Evolutionary conservation across 2,888 invertebrate genomes (phyloP), one percentile per base, ranked within the genome.

Genomic region (Apotomis betuletana): DNA sequence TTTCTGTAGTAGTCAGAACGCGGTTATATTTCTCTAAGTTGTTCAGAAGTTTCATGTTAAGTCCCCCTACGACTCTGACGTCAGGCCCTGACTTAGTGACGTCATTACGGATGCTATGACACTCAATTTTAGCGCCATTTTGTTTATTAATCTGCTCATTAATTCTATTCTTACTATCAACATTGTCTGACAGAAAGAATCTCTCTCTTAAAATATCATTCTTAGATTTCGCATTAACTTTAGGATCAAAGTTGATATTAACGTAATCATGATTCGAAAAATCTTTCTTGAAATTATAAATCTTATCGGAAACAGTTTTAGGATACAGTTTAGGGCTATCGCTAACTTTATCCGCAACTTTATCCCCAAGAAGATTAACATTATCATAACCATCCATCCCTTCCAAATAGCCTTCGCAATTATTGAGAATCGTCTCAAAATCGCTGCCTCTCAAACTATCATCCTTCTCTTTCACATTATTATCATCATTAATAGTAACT

Each of bases 201-300:
- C 84, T 81, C 73, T 92, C 84, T 9, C 93, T 86, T 0, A 93
- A 76, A 3, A 91, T 76, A 74, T 92, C 89, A 71, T 92, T 93
- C 79, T 88, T 91, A 0, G 82, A 59, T 67, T 59, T 62, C 49
- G 41, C 58, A 67, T 64, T 74, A 54, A 80, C 77, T 2, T 44
- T 75, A 65, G 41, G 2, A 5, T 83, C 81, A 58, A 84, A 90
- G 70, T 88, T 86, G 0, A 92, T 80, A 41, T 92, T 93, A 1
- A 78, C 92, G 49, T 92, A 92, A 60, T 91, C 84, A 57, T 92
- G 93, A 69, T 87, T 86, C 0, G 89, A 85, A 74, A 88, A 92
- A 74, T 93, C 92, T 54, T 91, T 92, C 85, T 91, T 92, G 78
- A 94, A 91, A 70, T 90, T 88, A 74, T 83, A 91, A 49, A 91